Base-by-base conservation (phyloP, 2,888 invertebrate species). In the Cabera pusaria region DNA sequence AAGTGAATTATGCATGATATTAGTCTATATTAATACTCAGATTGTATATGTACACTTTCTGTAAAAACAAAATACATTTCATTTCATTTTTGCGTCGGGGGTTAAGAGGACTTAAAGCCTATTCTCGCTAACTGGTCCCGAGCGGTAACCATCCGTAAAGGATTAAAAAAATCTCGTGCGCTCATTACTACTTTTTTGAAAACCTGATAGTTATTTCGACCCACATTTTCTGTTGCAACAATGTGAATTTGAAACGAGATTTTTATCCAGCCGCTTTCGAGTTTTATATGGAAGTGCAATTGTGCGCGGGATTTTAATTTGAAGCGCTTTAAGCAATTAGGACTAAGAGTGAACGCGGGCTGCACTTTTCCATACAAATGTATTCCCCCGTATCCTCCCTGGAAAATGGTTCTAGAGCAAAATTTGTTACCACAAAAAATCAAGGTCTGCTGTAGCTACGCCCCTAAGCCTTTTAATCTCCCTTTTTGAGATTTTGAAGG, bases 81-180 rank as follows among this genome's bases (percentile, higher is more conserved):
- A n/a, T n/a, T n/a, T n/a, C n/a, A n/a, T n/a, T n/a, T n/a, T n/a
- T 1, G 16, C 26, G 7, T 21, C 6, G 19, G 26, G 27, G 25
- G 44, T 52, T 14, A 11, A 6, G 24, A 19, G 11, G 12, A 8
- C 19, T 12, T 6, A 5, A 31, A 21, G 17, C 16, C 29, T 24
- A 72, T 77, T 77, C 64, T 65, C 64, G 39, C 45, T 57, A 64
- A 75, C 71, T 55, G 64, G 74, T 70, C 65, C 52, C 37, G 56
- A 52, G 46, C 59, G 54, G 56, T 61, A 60, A 58, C 52, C 49
- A 38, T 52, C 57, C 55, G 55, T 58, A 64, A 60, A 63, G 53
- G 50, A 64, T 62, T 64, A 61, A 69, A 69, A 62, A 58, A 38
- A 45, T 49, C 49, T 38, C 54, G 56, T 12, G 6, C 25, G 19